Evolutionary conservation across 2,888 invertebrate species (phyloP), one percentile per base, ranked within the genome.

Genomic region (Orchesella flavescens): DNA sequence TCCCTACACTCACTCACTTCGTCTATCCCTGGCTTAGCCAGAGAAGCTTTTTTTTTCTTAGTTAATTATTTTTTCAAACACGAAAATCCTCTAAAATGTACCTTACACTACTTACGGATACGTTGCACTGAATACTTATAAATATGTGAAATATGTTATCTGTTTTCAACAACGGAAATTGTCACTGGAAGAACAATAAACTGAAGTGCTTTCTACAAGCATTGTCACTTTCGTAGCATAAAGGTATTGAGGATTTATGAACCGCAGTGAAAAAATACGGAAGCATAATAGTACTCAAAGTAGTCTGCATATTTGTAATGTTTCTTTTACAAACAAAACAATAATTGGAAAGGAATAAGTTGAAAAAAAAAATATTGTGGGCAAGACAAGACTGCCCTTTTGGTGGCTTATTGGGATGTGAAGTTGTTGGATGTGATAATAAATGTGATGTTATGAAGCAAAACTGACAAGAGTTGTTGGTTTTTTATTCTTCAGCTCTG

Each of bases 221-320:
- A 72, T 77, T 78, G 59, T 78, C 77, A 73, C 83, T 78, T 21
- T 76, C 76, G 71, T 71, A 82, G 24, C 59, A 46, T 44, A 59
- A 53, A 76, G 23, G 55, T 76, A 65, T 72, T 55, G 34, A 24
- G 57, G 59, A 23, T 49, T 9, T 57, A 5, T 21, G 34, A 46
- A 65, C 44, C 46, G n/a, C 23, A 74, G 44, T 53, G 59, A 9
- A 71, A 49, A 24, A 73, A 81, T 57, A 75, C 69, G 81, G 66
- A 81, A 81, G 69, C 69, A 68, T 68, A 81, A 57, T 63, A 65
- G 55, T 72, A 65, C 17, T 65, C 81, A 81, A 74, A 74, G 81
- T 71, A 83, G 76, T 83, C 82, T 83, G 82, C 82, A 83, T 81
- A 81, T 81, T 83, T 83, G 71, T 69, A 49, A 43, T 65, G 24